phyloP scores from a whole-genome alignment of 1,140 invertebrate species.

The Polypedilum pembai region DNA sequence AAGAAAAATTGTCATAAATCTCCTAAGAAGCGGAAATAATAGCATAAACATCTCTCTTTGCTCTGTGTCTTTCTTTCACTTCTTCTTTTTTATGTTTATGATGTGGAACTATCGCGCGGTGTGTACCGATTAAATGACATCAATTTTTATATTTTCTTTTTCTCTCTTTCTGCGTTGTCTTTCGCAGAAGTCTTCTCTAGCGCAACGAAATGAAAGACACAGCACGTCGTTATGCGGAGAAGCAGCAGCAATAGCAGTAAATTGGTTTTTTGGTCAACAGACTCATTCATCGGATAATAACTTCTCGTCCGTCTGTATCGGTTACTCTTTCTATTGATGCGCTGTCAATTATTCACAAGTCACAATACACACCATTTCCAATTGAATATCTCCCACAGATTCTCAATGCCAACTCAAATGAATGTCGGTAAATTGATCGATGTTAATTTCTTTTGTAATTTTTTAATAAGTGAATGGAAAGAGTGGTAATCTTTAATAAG shows the following conservation, averaged over 20 bases:
- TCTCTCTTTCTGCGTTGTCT: not conserved
- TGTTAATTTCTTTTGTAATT: not conserved
- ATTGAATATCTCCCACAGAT: no score
- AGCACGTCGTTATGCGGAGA: not conserved
- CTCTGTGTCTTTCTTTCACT: not conserved
- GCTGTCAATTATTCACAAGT: no score
- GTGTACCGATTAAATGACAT: constrained; percentile 22
- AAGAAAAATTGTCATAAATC: constrained; percentile 15
- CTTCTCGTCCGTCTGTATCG: not conserved
- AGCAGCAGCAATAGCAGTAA: not conserved
- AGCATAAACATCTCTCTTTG: not conserved
- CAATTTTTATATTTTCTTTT: not conserved
- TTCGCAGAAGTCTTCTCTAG: not conserved
- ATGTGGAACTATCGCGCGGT: constrained; percentile 6
- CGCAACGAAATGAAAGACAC: not conserved
- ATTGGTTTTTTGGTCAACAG: constrained; percentile 12
- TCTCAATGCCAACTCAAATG: no score
- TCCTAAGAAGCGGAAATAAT: constrained; percentile 22
- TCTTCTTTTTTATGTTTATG: constrained; percentile 24
- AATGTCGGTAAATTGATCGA: no score
- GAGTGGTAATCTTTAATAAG: not conserved
- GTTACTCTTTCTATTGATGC: no score
- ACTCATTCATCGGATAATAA: not conserved
- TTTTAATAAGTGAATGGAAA: not conserved
- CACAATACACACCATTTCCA: no score